phyloP scores from a whole-genome alignment of 2,113 vertebrate genomes.

The Arenaria interpres region DNA sequence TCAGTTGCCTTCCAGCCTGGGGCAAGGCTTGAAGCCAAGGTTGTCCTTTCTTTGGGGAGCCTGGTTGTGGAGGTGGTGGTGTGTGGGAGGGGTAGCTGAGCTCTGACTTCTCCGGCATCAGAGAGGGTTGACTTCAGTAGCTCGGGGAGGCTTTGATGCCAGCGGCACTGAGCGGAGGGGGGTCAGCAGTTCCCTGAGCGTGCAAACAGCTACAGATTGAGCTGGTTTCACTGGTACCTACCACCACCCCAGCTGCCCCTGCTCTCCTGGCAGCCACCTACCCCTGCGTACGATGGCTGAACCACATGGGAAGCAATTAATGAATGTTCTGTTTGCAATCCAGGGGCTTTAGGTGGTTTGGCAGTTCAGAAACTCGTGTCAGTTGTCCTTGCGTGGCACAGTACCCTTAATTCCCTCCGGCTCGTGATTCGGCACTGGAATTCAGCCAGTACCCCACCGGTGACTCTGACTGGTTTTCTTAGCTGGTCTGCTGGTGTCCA shows the following conservation, averaged over 20 bases:
- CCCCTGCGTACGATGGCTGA: background rate
- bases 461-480: background rate
- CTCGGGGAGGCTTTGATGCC: background rate
- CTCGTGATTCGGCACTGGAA: accelerated
- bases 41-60: background rate
- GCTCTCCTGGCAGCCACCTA: no score
- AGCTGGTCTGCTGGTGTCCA: background rate
- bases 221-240: background rate
- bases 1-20: accelerated
- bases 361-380: background rate
- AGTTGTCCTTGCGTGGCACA: background rate
- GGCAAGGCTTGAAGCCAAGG: background rate
- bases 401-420: background rate
- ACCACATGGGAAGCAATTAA: background rate
- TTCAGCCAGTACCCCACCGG: background rate
- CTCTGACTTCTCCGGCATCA: background rate
- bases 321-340: background rate
- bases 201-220: background rate
- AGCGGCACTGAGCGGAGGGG: background rate
- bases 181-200: background rate
- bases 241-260: background rate
- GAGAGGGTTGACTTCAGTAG: background rate
- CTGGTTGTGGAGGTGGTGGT: background rate
- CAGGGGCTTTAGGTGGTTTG: background rate
- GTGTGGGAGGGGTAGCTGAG: background rate